Evolutionary conservation across 2,797 vertebrate species (phyloP).

Genomic region (Smutsia temminckii): DNA sequence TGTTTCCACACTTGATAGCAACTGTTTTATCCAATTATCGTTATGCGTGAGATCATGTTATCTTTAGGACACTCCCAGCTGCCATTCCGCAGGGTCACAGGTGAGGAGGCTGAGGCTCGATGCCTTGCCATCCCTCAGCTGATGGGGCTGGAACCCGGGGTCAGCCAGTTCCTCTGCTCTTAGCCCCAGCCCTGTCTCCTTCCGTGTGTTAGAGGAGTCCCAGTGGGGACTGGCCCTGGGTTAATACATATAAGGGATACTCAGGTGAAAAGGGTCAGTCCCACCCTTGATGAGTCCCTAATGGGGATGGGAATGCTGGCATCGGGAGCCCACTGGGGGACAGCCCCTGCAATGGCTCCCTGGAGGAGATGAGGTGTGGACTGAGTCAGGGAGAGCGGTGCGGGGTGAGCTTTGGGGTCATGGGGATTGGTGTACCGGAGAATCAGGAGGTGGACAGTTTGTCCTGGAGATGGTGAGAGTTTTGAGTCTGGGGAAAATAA

Average conservation of each 20-base stretch:
- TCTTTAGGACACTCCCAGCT: not conserved
- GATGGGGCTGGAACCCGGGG: fast-evolving
- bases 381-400: not conserved
- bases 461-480: not conserved
- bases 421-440: fast-evolving
- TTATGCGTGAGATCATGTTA: not conserved
- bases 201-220: not conserved
- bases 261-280: not conserved
- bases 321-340: not conserved
- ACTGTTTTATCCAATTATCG: not conserved
- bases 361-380: not conserved
- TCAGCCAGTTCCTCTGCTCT: not conserved
- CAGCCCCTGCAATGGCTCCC: not conserved
- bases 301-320: not conserved
- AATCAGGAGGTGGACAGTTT: not conserved
- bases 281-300: not conserved
- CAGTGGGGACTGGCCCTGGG: not conserved
- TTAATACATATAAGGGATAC: not conserved
- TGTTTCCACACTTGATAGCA: not conserved
- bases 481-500: not conserved
- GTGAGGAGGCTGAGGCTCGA: not conserved
- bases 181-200: not conserved
- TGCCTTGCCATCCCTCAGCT: too few relatives aligned
- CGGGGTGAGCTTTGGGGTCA: not conserved
- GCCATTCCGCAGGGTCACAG: not conserved